Conservation (phyloP, 2,888 invertebrate genomes). For the Sphinx pinastri region DNA sequence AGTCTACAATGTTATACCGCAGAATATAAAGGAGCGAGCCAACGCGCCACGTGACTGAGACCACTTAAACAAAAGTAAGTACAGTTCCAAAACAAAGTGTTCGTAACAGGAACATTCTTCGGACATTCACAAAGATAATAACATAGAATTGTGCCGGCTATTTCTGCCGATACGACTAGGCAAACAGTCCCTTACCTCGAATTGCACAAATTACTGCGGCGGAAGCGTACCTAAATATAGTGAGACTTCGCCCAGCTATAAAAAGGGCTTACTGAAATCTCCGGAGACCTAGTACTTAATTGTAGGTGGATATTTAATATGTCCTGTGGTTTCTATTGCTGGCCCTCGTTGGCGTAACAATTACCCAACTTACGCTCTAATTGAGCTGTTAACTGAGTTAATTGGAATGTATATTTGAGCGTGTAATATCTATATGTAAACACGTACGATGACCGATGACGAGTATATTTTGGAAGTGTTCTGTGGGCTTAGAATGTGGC, state of each 20-base stretch:
- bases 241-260: slow-evolving; percentile 44
- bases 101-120: slow-evolving; percentile 50
- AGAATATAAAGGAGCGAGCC: not conserved
- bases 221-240: slow-evolving; percentile 46
- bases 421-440: no score
- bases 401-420: slow-evolving; percentile 24
- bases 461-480: not conserved
- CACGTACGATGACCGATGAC: no score
- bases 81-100: slow-evolving; percentile 34
- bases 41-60: not conserved
- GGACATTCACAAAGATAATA: slow-evolving; percentile 46
- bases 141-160: slow-evolving; percentile 41
- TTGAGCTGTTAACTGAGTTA: slow-evolving; percentile 31
- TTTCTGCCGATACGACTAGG: slow-evolving; percentile 39
- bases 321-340: slow-evolving; percentile 25
- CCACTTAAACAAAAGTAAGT: slow-evolving; percentile 21
- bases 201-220: slow-evolving; percentile 51
- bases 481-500: no score
- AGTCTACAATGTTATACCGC: no score
- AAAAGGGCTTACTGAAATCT: slow-evolving; percentile 48
- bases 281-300: slow-evolving; percentile 43
- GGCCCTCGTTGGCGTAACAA: slow-evolving; percentile 30
- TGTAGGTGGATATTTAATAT: slow-evolving; percentile 37
- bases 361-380: slow-evolving; percentile 36
- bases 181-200: slow-evolving; percentile 48